Base-by-base conservation (phyloP, 2,113 vertebrate species). In the Phoxinus phoxinus region DNA sequence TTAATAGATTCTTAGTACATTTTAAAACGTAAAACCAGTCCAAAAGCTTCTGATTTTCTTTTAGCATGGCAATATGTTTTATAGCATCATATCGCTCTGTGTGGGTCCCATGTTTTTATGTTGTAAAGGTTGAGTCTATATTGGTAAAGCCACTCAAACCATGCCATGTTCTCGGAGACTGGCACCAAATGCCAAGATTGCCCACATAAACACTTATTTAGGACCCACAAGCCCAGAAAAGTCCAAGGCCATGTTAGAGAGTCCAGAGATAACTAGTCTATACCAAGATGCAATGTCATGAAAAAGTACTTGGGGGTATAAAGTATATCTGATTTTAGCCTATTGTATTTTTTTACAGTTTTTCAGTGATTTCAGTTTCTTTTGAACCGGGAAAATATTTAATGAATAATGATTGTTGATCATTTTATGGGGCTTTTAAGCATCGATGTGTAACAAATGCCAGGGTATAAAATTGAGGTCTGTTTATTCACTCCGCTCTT, bases 111-210 rank as follows among this genome's bases (percentile, higher is more conserved):
- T 84, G 89, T 88, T 85, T 93, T 91, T 84, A 86, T 76, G 59
- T 85, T 86, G 84, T 90, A 89, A 92, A 90, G 91, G 76, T 87
- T 87, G 46, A 32, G 85, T 89, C 90, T 92, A 92, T 91, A 92
- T 91, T 86, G 83, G 86, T 91, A 87, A 90, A 82, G 90, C 90
- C 91, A 48, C 91, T 86, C 84, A 63, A 87, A 91, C 87, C 83
- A 1, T 86, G 89, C 88, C 78, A 87, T 56, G 88, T 86, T 79
- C 84, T 78, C 37, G 11, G 37, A 69, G 83, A 81, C n/a, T 35
- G 41, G 48, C 84, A 71, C 63, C 76, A 41, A 75, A 85, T 46
- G 48, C 25, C 37, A 71, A 30, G 46, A 48, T 72, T 46, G 37
- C 27, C 89, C 89, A 89, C 87, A 91, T 41, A 81, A 89, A 67